phyloP scores from a whole-genome alignment of 1,140 invertebrate species.

The Cryptotermes secundus region DNA sequence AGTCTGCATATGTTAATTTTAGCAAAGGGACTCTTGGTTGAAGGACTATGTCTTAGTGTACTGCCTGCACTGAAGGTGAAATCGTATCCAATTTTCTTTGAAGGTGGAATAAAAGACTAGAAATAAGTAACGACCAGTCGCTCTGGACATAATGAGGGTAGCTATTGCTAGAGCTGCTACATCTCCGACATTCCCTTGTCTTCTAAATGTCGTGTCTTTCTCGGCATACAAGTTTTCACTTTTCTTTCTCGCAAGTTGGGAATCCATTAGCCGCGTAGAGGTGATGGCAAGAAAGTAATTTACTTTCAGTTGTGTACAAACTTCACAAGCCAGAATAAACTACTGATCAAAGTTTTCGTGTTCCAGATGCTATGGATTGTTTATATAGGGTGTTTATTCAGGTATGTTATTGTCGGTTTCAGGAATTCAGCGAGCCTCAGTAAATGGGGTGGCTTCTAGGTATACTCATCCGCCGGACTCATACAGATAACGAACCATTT shows the following conservation, averaged over 20 bases:
- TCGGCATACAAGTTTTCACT: neutral
- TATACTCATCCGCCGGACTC: too few relatives aligned
- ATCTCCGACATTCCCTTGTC: neutral
- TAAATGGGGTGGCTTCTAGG: too few relatives aligned
- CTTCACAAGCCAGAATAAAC: neutral
- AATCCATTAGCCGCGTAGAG: conserved; percentile 1
- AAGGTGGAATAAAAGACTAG: too few relatives aligned
- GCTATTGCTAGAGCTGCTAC: neutral
- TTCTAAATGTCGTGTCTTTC: neutral
- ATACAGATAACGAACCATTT: too few relatives aligned
- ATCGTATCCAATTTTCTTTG: too few relatives aligned
- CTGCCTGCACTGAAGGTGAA: too few relatives aligned
- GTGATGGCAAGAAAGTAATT: conserved; percentile 12
- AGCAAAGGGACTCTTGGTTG: too few relatives aligned
- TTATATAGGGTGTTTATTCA: conserved; percentile 7
- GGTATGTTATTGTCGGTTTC: neutral
- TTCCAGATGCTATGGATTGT: neutral
- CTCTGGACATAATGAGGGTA: neutral
- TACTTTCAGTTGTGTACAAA: neutral
- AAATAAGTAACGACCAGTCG: too few relatives aligned
- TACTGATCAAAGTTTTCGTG: conserved; percentile 3
- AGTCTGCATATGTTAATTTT: too few relatives aligned
- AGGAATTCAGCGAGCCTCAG: too few relatives aligned
- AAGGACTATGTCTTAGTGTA: too few relatives aligned
- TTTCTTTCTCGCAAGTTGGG: conserved; percentile 12